These are phyloP conservation scores for Hirtodrosophila trivittata DNA, from an alignment of 2,888 invertebrate genomes.

Conservation along the genomic window DNA sequence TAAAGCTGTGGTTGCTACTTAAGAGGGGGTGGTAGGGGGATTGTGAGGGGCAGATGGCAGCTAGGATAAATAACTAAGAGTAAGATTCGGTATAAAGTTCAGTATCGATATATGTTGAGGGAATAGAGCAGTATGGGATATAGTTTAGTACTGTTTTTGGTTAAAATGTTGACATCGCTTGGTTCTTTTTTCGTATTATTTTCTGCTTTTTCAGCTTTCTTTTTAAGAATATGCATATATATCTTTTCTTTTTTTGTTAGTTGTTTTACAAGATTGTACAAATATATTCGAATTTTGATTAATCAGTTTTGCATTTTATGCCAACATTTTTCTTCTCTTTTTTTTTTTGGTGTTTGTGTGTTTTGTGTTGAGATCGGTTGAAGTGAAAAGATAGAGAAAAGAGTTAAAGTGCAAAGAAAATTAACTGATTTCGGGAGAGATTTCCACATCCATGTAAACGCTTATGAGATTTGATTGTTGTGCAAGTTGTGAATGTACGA, in stretches of 20 bases:
- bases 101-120: slow-evolving; percentile 11
- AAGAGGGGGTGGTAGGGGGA: slow-evolving; percentile 20
- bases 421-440: too few species aligned
- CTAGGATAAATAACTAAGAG: slow-evolving; percentile 45
- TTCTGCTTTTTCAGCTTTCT: too few species aligned
- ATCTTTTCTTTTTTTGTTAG: slow-evolving; percentile 29
- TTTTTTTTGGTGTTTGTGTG: slow-evolving; percentile 33
- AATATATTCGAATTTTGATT: slow-evolving; percentile 52
- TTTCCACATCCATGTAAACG: too few species aligned
- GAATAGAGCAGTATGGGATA: slow-evolving; percentile 26
- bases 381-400: slow-evolving; percentile 25
- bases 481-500: too few species aligned
- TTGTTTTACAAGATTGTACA: slow-evolving; percentile 52
- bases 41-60: slow-evolving; percentile 6
- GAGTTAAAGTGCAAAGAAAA: slow-evolving; percentile 3
- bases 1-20: slow-evolving; percentile 47
- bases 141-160: slow-evolving; percentile 68
- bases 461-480: too few species aligned
- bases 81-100: slow-evolving; percentile 31
- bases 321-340: slow-evolving; percentile 81
- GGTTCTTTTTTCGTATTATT: slow-evolving; percentile 45
- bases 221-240: slow-evolving; percentile 24
- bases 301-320: slow-evolving; percentile 80
- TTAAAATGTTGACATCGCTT: slow-evolving; percentile 84
- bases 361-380: slow-evolving; percentile 24